Base-by-base conservation (phyloP, 2,888 invertebrate genomes). In the Falcaria lacertinaria region DNA sequence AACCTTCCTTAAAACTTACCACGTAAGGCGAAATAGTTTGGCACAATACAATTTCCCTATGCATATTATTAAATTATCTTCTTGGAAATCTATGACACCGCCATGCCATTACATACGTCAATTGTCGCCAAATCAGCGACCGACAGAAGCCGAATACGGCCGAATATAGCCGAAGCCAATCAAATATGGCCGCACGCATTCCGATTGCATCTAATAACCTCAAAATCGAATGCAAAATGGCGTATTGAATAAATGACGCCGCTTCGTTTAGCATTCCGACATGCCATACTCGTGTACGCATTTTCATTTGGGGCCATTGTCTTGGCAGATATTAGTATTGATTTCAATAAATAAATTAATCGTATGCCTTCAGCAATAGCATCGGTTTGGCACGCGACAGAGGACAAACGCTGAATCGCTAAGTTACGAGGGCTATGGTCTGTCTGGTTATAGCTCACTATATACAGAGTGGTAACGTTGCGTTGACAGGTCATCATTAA, bases 291-390 rank as follows among this genome's bases (percentile, higher is more conserved):
- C 70, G 86, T 64, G 74, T 80, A 77, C 85, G 82, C 82, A 86
- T 84, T 86, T 87, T 87, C 86, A 89, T 85, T 87, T 87, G 79
- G 80, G 77, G 76, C 87, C 80, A 87, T 89, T 89, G 89, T 89
- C 74, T 84, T 79, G 72, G 74, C 74, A 82, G 88, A 86, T 88
- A 88, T 88, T 85, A 88, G 88, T 88, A 86, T 83, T 85, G 86
- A 89, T 89, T 89, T 88, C 81, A 88, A 88, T 89, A 88, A 86
- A 88, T 89, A 88, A 87, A 89, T 88, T 88, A 89, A 86, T 82
- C 74, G 85, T 79, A 82, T 84, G 75, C 75, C 69, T 69, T 74
- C 81, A 67, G 71, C 69, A 79, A 88, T 85, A 88, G 88, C 75
- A 79, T 76, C 60, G 74, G 75, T 82, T 88, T 88, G 88, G 87